A percentile compares a stretch with the other conserved stretches of the same genome.
Conservation (phyloP, 1,140 invertebrate species). For the Drosophila kurseongensis region DNA sequence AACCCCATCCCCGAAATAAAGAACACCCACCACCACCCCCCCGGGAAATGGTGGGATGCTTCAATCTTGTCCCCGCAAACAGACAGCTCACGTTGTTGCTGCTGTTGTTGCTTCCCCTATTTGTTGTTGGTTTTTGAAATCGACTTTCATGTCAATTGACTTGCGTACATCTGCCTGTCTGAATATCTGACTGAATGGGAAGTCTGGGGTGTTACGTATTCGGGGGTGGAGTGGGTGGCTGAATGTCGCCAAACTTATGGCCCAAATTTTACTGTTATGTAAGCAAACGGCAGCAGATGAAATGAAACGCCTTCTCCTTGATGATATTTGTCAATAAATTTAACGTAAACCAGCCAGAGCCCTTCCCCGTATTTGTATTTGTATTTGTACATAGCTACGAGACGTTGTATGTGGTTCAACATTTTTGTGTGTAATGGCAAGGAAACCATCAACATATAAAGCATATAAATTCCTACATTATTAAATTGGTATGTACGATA, state of each 20-base stretch:
- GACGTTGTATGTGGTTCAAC: conserved; percentile 22
- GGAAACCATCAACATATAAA: conserved; percentile 35
- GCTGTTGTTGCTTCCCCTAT: conserved; percentile 58
- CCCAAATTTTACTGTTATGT: conserved; percentile 76
- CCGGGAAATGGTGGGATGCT: conserved; percentile 18
- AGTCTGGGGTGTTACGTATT: not conserved
- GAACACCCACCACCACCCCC: conserved; percentile 12
- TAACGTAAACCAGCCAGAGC: conserved; percentile 63
- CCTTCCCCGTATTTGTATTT: conserved; percentile 18
- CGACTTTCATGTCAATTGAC: conserved; percentile 80
- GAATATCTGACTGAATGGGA: conserved; percentile 29
- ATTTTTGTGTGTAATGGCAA: conserved; percentile 35
- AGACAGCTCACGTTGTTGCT: conserved; percentile 63
- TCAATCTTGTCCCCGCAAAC: conserved; percentile 47
- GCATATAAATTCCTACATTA: conserved; percentile 20
- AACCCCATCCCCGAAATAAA: conserved; percentile 5
- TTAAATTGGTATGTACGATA: conserved; percentile 1
- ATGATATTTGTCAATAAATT: conserved; percentile 82
- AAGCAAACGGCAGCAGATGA: conserved; percentile 71
- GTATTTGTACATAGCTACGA: conserved; percentile 10
- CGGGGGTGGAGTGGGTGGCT: not conserved
- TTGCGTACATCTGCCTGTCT: conserved; percentile 69
- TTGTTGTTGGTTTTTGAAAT: conserved; percentile 78
- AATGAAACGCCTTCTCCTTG: conserved; percentile 75
- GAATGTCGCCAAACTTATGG: conserved; percentile 65